These are phyloP conservation scores for Tringa solitaria DNA, from an alignment of 2,113 vertebrate species.

Conservation along the genomic window DNA sequence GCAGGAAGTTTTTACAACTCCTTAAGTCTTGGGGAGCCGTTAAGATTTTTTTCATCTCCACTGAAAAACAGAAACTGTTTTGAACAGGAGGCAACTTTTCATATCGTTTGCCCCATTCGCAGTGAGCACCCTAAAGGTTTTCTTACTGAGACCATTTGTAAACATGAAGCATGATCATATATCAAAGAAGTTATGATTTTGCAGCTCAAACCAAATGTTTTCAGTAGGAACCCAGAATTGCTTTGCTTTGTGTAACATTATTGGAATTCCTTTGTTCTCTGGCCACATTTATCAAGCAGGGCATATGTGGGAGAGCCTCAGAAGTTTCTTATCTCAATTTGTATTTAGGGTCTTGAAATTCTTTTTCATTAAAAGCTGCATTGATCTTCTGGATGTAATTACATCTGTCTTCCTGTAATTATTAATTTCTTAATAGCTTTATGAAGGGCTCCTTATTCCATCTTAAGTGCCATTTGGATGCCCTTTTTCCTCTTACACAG, in stretches of 20 bases:
- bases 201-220: background rate
- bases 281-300: background rate
- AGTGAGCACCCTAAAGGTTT: background rate
- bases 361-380: slow-evolving; percentile 50
- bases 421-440: slow-evolving; percentile 69
- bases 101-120: background rate
- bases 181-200: background rate
- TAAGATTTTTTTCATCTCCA: background rate
- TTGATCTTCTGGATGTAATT: slow-evolving; percentile 61
- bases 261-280: background rate
- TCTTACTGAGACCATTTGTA: background rate
- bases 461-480: slow-evolving; percentile 59
- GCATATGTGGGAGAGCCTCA: background rate
- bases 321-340: background rate
- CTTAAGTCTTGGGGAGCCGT: background rate
- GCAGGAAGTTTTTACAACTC: background rate
- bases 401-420: slow-evolving; percentile 66
- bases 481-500: slow-evolving; percentile 44
- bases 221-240: background rate
- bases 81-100: background rate
- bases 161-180: background rate
- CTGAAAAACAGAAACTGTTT: background rate
- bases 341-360: slow-evolving; percentile 47
- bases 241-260: background rate
- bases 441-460: slow-evolving; percentile 58